Evolutionary conservation across 2,113 vertebrate genomes (phyloP).

Genomic region (Excalfactoria chinensis): DNA sequence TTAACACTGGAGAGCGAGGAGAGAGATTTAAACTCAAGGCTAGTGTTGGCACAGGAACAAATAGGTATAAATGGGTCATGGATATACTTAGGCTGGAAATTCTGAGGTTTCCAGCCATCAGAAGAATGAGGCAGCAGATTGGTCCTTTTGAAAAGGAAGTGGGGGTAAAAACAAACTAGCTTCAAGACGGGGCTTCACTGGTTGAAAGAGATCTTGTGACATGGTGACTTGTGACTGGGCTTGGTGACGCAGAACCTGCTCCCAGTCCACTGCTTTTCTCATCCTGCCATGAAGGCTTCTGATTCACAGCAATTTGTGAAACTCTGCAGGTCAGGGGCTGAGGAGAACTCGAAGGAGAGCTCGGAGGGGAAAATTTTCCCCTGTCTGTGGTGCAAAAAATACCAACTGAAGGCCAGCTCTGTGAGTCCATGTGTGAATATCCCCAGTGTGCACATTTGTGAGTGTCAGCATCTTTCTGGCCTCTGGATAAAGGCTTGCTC

Average conservation of each 20-base stretch:
- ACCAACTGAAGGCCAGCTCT: neutral
- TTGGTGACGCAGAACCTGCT: neutral
- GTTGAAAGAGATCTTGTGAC: neutral
- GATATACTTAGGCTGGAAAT: slow-evolving; percentile 30
- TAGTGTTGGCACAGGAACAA: neutral
- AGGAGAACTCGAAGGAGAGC: neutral
- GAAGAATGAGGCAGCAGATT: neutral
- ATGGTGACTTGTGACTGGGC: neutral
- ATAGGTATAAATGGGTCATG: neutral
- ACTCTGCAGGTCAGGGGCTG: neutral
- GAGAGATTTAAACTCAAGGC: neutral
- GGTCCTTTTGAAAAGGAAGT: neutral
- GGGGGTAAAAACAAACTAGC: neutral
- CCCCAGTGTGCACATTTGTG: neutral
- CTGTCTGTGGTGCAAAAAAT: neutral
- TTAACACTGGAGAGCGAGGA: neutral
- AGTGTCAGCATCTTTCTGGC: slow-evolving; percentile 38
- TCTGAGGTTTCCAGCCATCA: neutral
- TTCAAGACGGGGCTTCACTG: neutral
- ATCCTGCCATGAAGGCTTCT: neutral
- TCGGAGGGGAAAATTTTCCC: neutral
- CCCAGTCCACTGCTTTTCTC: neutral
- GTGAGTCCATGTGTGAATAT: neutral
- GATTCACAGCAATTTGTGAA: neutral
- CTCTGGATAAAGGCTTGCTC: neutral